Evolutionary conservation across 1,140 invertebrate species (phyloP).

Genomic region (Ephestia elutella): DNA sequence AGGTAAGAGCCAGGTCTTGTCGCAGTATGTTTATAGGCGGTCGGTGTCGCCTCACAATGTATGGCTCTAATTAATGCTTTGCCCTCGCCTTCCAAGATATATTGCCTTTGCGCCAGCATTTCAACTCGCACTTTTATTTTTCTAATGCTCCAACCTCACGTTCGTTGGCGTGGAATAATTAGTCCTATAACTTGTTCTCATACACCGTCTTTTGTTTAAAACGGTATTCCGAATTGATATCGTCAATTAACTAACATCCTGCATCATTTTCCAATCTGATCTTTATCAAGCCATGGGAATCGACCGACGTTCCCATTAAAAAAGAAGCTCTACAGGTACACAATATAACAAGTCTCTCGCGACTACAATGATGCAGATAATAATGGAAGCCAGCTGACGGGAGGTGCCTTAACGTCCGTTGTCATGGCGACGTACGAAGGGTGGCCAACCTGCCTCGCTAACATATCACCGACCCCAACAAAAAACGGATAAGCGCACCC

Average conservation of each 20-base stretch:
- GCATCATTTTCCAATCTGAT: constrained; percentile 27
- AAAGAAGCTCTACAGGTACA: constrained; percentile 38
- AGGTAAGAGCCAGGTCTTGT: constrained; percentile 60
- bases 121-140: constrained; percentile 39
- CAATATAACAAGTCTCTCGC: constrained; percentile 38
- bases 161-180: constrained; percentile 1
- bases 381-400: constrained; percentile 71
- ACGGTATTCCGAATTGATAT: background rate
- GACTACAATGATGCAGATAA: constrained; percentile 56
- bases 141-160: constrained; percentile 14
- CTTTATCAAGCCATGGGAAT: constrained; percentile 38
- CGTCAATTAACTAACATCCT: constrained; percentile 23
- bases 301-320: constrained; percentile 25
- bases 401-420: constrained; percentile 64
- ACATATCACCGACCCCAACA: constrained; percentile 50
- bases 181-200: background rate
- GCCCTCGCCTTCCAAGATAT: constrained; percentile 48
- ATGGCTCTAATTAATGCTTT: constrained; percentile 61
- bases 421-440: constrained; percentile 65
- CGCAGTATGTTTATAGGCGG: constrained; percentile 56
- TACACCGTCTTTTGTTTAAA: background rate
- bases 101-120: constrained; percentile 35
- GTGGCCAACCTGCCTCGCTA: constrained; percentile 66
- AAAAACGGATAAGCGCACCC: constrained; percentile 43
- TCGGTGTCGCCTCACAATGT: constrained; percentile 54